phyloP scores from a whole-genome alignment of 2,888 invertebrate genomes.

The Spatulosminthurus flaviceps region DNA sequence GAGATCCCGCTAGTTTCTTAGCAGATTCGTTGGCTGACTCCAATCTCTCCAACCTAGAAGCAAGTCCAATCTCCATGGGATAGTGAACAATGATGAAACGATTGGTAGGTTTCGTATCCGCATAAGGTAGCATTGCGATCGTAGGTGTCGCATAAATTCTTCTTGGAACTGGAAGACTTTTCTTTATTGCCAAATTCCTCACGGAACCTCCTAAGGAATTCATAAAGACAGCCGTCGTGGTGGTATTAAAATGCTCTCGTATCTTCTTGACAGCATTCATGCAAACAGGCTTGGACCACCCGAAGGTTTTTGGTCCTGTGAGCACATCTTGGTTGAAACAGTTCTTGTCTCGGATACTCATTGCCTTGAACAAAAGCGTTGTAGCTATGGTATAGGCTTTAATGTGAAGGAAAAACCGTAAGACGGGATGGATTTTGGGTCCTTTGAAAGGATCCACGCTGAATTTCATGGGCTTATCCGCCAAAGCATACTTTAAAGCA shows the following conservation, averaged over 20 bases:
- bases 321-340: conserved; percentile 59
- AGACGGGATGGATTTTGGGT: conserved; percentile 41
- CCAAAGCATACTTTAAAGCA: conserved; percentile 56
- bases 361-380: conserved; percentile 52
- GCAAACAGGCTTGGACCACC: conserved; percentile 57
- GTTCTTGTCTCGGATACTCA: conserved; percentile 57
- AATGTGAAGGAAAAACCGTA: conserved; percentile 51
- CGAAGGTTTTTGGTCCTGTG: conserved; percentile 59
- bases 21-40: conserved; percentile 54
- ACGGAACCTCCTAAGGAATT: conserved; percentile 55
- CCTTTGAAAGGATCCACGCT: conserved; percentile 56
- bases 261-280: conserved; percentile 56
- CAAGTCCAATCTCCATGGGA: conserved; percentile 53
- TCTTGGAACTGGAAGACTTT: conserved; percentile 53
- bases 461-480: conserved; percentile 55
- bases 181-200: conserved; percentile 56
- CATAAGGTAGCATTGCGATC: conserved; percentile 61
- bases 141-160: conserved; percentile 57
- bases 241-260: conserved; percentile 56
- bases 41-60: conserved; percentile 54
- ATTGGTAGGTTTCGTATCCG: conserved; percentile 57
- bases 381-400: conserved; percentile 55
- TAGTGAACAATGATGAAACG: conserved; percentile 57
- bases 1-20: conserved; percentile 48
- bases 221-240: conserved; percentile 49